phyloP scores from a whole-genome alignment of 2,113 vertebrate genomes.

The Archocentrus centrarchus region DNA sequence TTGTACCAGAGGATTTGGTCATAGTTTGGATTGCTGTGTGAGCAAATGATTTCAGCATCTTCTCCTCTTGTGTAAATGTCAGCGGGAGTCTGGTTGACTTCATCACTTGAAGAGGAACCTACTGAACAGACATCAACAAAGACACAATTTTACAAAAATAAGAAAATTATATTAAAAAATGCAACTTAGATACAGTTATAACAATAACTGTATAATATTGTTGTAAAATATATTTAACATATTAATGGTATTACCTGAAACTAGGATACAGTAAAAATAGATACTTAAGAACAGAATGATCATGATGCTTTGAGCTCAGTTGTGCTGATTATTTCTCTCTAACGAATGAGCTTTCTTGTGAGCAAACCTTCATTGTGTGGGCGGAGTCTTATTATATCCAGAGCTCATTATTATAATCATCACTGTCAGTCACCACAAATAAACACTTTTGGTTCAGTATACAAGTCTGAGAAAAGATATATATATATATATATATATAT shows the following conservation, averaged over 20 bases:
- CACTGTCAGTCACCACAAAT: not conserved
- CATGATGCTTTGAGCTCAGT: not conserved
- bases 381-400: not conserved
- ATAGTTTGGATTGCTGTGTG: too few relatives aligned
- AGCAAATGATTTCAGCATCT: too few relatives aligned
- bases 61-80: too few relatives aligned
- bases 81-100: slow-evolving; percentile 3
- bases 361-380: not conserved
- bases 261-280: not conserved
- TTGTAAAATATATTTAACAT: not conserved
- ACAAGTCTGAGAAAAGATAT: not conserved
- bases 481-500: not conserved
- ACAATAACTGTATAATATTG: rapidly evolving
- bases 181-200: not conserved
- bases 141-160: rapidly evolving
- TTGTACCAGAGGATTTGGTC: too few relatives aligned
- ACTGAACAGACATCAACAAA: not conserved
- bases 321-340: not conserved
- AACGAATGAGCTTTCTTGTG: rapidly evolving
- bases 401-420: not conserved
- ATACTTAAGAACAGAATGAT: not conserved
- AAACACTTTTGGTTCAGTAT: rapidly evolving
- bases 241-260: not conserved
- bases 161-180: not conserved
- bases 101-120: slow-evolving; percentile 17